Evolutionary conservation across 2,797 vertebrate genomes (phyloP).

Genomic region (Pachyuromys duprasi): DNA sequence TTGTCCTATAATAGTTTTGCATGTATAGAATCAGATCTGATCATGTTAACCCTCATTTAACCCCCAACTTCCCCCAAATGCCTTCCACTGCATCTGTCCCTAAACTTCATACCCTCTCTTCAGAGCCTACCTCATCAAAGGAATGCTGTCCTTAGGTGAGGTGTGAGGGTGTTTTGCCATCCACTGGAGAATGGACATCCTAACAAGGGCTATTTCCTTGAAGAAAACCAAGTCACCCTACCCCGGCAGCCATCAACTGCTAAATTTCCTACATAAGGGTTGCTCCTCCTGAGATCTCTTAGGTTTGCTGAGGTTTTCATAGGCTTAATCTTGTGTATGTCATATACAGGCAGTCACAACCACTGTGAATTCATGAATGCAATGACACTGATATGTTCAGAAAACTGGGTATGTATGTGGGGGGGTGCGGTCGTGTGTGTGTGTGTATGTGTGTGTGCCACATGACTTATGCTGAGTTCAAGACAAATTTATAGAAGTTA

Average conservation of each 20-base stretch:
- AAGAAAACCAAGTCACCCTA: neutral
- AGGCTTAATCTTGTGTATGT: neutral
- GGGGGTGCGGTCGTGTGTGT: neutral
- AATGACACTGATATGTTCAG: neutral
- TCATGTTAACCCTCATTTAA: neutral
- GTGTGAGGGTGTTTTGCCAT: fast-evolving
- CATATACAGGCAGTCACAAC: neutral
- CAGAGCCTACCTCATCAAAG: neutral
- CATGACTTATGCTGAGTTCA: no score
- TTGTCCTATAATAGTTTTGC: neutral
- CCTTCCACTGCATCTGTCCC: neutral
- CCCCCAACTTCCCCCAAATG: neutral
- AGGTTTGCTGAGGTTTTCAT: neutral
- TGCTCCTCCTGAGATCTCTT: no score
- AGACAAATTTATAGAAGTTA: neutral
- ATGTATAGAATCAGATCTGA: neutral
- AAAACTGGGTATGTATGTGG: neutral
- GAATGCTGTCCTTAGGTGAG: neutral
- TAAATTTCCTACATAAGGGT: neutral
- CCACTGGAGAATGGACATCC: no score
- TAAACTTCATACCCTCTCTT: neutral
- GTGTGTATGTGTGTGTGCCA: neutral
- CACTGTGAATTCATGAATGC: neutral
- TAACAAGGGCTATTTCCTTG: neutral
- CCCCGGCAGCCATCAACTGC: neutral